phyloP scores from a whole-genome alignment of 2,888 invertebrate species.

The Aporophyla lueneburgensis region DNA sequence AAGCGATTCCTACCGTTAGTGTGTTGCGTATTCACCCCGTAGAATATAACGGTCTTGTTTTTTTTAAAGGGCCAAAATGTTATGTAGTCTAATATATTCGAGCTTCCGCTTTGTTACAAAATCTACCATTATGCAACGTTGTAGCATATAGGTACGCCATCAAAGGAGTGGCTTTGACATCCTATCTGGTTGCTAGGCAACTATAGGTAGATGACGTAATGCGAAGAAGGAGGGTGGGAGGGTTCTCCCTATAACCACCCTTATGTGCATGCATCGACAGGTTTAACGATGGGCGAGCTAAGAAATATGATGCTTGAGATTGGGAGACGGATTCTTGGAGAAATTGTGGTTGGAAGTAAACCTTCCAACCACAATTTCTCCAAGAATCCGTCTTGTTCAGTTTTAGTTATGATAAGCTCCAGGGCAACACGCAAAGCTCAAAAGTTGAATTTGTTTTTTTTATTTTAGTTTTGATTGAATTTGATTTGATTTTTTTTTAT shows the following conservation, averaged over 20 bases:
- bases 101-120: constrained; percentile 7
- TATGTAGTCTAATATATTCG: not conserved
- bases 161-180: constrained; percentile 62
- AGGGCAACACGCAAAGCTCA: too few relatives aligned
- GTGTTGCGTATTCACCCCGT: too few relatives aligned
- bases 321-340: not conserved
- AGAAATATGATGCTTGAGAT: constrained; percentile 38
- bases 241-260: constrained; percentile 30
- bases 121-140: constrained; percentile 19
- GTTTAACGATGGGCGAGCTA: constrained; percentile 32
- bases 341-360: not conserved
- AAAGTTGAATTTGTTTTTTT: too few relatives aligned
- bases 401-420: too few relatives aligned
- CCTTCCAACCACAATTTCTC: too few relatives aligned
- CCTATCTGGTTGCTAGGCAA: constrained; percentile 60
- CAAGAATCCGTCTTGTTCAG: too few relatives aligned
- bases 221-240: constrained; percentile 21
- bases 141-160: constrained; percentile 14
- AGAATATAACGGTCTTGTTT: not conserved
- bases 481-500: too few relatives aligned
- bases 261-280: constrained; percentile 49
- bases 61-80: not conserved
- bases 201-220: constrained; percentile 51
- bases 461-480: too few relatives aligned
- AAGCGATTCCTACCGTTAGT: too few relatives aligned